Percentiles rank a stretch among this genome's conserved stretches.
Evolutionary conservation across 2,797 vertebrate genomes (phyloP).

Genomic region (Brotula barbata): DNA sequence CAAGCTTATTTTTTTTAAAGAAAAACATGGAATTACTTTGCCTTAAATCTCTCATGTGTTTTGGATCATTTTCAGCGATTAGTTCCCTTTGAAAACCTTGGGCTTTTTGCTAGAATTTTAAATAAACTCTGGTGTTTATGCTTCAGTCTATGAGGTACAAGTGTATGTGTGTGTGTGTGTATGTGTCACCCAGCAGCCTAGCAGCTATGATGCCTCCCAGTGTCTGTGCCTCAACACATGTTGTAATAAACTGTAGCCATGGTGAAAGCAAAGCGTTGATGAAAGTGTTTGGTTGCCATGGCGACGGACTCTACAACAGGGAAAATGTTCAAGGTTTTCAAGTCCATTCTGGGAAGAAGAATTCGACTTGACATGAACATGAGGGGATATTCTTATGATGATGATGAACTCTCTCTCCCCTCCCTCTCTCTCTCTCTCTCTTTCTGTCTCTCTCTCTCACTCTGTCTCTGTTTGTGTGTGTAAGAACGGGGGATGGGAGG

Average conservation of each 20-base stretch:
- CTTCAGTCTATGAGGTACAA: no score
- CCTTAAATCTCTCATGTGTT: no score
- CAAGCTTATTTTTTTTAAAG: no score
- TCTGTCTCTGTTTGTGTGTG: neutral
- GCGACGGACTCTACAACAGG: slow-evolving; percentile 69
- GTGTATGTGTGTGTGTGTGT: no score
- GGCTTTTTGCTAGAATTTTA: no score
- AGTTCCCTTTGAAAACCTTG: no score
- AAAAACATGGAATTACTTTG: no score
- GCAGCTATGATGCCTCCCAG: slow-evolving; percentile 15
- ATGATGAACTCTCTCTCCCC: no score
- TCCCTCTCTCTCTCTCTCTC: no score
- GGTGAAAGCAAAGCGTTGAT: slow-evolving; percentile 72
- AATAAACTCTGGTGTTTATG: no score
- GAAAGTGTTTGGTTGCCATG: slow-evolving; percentile 79
- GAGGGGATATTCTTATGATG: neutral
- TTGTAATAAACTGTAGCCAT: slow-evolving; percentile 57
- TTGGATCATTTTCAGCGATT: no score
- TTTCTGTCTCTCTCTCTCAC: no score
- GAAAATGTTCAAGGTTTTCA: neutral
- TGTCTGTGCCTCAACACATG: slow-evolving; percentile 24
- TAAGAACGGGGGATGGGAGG: slow-evolving; percentile 10
- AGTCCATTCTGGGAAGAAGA: neutral
- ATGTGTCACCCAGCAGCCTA: slow-evolving; percentile 6
- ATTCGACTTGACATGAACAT: neutral